A percentile compares a stretch with the other conserved stretches of the same genome.
phyloP scores from a whole-genome alignment of 2,888 invertebrate genomes.

The Tiliacea aurago region DNA sequence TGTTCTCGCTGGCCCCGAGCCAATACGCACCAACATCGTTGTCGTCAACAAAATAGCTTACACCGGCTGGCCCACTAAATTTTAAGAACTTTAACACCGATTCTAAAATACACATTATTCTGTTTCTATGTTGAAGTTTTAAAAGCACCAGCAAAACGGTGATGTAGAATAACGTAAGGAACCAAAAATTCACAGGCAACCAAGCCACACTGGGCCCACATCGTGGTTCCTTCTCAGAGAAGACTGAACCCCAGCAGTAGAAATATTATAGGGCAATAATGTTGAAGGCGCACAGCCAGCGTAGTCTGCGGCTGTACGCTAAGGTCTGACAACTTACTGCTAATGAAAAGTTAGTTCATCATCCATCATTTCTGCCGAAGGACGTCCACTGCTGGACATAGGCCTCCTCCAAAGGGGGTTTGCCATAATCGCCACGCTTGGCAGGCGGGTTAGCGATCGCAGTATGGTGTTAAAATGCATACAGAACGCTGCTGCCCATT shows the following conservation, averaged over 20 bases:
- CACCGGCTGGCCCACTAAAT: constrained; percentile 14
- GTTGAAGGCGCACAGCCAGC: not conserved
- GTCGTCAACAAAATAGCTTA: constrained; percentile 41
- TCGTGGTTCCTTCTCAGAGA: not conserved
- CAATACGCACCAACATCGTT: constrained; percentile 40
- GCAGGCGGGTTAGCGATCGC: no score
- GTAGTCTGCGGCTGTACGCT: no score
- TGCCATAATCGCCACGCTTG: no score
- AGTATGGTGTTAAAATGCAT: no score
- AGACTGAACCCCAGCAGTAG: not conserved
- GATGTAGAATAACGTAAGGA: no score
- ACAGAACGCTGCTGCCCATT: no score
- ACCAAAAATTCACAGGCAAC: not conserved
- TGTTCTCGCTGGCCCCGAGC: constrained; percentile 30
- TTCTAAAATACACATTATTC: constrained; percentile 13
- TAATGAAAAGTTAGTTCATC: not conserved
- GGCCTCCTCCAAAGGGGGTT: no score
- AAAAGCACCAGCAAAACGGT: not conserved
- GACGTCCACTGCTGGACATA: no score
- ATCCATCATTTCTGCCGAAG: no score
- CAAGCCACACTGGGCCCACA: not conserved
- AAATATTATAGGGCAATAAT: not conserved
- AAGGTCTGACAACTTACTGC: not conserved
- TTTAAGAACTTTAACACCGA: constrained; percentile 33
- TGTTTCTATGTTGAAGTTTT: constrained; percentile 1